Base-by-base conservation (phyloP, 1,140 invertebrate genomes). In the Cephus cinctus region DNA sequence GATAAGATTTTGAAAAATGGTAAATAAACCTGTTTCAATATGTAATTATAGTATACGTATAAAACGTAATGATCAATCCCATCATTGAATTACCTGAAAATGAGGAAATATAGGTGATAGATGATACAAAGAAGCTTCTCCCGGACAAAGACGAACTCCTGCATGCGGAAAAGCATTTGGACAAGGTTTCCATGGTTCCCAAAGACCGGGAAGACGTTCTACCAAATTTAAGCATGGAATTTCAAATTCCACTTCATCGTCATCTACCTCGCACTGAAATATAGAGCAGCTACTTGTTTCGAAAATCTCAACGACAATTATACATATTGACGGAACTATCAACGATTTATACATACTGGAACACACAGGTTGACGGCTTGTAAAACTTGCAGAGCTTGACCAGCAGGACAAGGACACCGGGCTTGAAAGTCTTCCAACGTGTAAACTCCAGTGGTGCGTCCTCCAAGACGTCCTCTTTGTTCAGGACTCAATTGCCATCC, bases 141-240 rank as follows among this genome's bases (percentile, higher is more conserved):
- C 65, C 43, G 82, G 78, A 59, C 78, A 76, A 9, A 89, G 69
- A 31, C 84, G 69, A 30, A 89, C 70, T 27, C 89, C 89, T 12
- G 84, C 85, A 62, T 91, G 90, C 21, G 83, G 79, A 20, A 78
- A 71, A 40, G 78, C 67, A 16, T 69, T 69, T 27, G 77, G 69
- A 34, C 62, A 43, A 52, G 80, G 73, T 57, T 84, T 80, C 62
- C 84, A 80, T 21, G 80, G 76, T 53, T 86, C 83, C 89, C 89
- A 92, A 15, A 90, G 68, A 23, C 87, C 87, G 21, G 83, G 82
- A 11, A 90, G 67, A 8, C 84, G 83, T 64, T 90, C 88, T 6
- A 85, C 79, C 32, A 88, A 76, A 69, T 90, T 91, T 56, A 89
- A 85, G 59, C 86, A 85, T 1, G 90, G 89, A 65, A 93, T 89